A percentile compares a stretch with the other conserved stretches of the same genome.
phyloP scores from a whole-genome alignment of 2,888 invertebrate species.

The Pediacus dermestoides region DNA sequence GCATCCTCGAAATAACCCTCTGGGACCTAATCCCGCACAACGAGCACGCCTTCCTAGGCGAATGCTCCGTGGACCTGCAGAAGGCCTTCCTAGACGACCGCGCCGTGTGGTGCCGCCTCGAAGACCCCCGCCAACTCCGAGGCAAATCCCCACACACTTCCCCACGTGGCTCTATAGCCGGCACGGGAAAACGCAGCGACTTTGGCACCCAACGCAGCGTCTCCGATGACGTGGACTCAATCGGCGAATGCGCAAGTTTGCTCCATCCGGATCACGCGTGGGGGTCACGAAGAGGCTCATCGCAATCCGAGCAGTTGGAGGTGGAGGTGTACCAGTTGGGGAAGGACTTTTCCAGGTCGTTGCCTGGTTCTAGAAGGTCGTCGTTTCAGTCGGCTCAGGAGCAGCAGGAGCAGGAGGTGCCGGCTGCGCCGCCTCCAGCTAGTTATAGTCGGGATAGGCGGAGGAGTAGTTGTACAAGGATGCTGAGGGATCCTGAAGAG shows the following conservation, averaged over 20 bases:
- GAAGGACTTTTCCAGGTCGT: conserved; percentile 80
- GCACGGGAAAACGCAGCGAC: conserved; percentile 63
- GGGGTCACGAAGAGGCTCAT: conserved; percentile 78
- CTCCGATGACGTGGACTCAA: conserved; percentile 72
- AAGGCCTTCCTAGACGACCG: conserved; percentile 85
- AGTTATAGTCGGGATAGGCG: conserved; percentile 66
- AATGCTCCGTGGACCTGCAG: conserved; percentile 74
- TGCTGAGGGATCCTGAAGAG: conserved; percentile 75
- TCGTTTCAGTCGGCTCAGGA: conserved; percentile 71
- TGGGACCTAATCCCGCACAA: conserved; percentile 85
- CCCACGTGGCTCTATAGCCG: conserved; percentile 73
- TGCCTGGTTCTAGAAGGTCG: conserved; percentile 80
- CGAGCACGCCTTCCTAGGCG: conserved; percentile 77
- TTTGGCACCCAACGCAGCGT: conserved; percentile 72
- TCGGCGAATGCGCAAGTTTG: conserved; percentile 68
- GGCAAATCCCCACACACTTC: conserved; percentile 73
- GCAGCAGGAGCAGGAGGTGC: conserved; percentile 44
- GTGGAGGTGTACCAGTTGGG: conserved; percentile 75
- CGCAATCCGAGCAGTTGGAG: conserved; percentile 83
- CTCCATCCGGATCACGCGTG: conserved; percentile 86
- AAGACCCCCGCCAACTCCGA: conserved; percentile 72
- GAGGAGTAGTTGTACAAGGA: conserved; percentile 74
- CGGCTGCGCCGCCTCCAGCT: conserved; percentile 54
- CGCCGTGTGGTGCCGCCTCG: conserved; percentile 85
- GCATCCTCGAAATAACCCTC: conserved; percentile 78